phyloP scores from a whole-genome alignment of 2,113 vertebrate species.

The Scomber japonicus region DNA sequence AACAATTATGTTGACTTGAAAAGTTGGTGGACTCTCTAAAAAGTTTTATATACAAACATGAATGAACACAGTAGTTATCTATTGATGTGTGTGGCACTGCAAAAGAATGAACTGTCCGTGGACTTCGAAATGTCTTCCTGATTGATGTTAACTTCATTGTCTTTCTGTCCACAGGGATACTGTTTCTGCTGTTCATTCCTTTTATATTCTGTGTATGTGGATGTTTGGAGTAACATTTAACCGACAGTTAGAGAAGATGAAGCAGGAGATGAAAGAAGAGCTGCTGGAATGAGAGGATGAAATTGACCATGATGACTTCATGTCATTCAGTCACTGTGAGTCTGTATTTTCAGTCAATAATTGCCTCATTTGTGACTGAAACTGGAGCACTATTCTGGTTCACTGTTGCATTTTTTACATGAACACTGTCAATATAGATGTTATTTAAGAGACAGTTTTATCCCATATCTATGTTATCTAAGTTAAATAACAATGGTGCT shows the following conservation, averaged over 20 bases:
- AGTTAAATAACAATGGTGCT: no score
- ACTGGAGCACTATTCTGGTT: no score
- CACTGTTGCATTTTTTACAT: no score
- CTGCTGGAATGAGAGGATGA: neutral
- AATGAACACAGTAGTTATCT: no score
- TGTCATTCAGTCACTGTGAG: slow-evolving; percentile 1
- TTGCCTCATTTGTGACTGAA: neutral
- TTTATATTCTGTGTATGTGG: neutral
- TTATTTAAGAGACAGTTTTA: no score
- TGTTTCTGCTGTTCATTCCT: neutral
- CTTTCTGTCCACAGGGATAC: neutral
- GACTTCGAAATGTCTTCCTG: neutral
- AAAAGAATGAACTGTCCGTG: no score
- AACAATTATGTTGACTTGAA: no score
- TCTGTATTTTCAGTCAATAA: neutral
- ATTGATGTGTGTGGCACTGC: no score
- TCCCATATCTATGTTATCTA: no score
- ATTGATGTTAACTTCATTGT: neutral
- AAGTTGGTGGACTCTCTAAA: neutral
- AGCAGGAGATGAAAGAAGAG: neutral
- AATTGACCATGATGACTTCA: neutral
- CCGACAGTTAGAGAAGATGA: neutral
- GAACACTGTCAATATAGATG: no score
- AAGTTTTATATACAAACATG: neutral
- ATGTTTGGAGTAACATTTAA: neutral